Conservation (phyloP, 2,888 invertebrate genomes). For the Pterostichus madidus region DNA sequence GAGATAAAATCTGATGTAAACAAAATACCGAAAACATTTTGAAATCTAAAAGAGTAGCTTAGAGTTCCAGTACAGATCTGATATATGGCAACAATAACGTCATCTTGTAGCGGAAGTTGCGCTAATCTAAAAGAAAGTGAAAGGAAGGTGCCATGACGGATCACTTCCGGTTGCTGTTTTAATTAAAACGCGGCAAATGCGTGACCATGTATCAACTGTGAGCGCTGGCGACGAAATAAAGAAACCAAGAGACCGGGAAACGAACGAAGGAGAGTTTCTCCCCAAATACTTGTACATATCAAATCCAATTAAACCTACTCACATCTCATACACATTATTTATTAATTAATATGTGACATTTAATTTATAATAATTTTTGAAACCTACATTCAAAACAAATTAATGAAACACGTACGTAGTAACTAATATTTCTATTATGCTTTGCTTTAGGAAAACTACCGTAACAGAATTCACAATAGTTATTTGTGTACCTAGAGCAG, state of each 20-base stretch:
- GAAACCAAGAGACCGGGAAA: not conserved
- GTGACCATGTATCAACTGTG: slow-evolving; percentile 48
- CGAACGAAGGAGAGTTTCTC: not conserved
- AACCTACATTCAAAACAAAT: no score
- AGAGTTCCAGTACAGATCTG: slow-evolving; percentile 8
- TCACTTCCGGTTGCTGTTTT: slow-evolving; percentile 71
- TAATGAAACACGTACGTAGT: no score
- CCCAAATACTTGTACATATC: not conserved
- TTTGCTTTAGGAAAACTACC: no score
- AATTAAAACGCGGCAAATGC: slow-evolving; percentile 72
- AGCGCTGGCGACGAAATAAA: slow-evolving; percentile 15
- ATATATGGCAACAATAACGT: slow-evolving; percentile 49
- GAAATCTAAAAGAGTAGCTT: no score
- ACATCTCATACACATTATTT: no score
- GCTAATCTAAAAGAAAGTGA: slow-evolving; percentile 56
- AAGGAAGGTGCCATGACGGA: slow-evolving; percentile 68
- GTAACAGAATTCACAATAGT: no score
- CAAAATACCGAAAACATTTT: not conserved
- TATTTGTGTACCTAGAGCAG: no score
- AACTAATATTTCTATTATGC: no score
- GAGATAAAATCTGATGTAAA: not conserved
- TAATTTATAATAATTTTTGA: no score
- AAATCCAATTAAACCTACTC: no score
- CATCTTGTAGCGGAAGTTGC: slow-evolving; percentile 60
- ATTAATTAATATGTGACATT: no score